Base-by-base conservation (phyloP, 2,797 vertebrate genomes). In the Notolabrus celidotus region DNA sequence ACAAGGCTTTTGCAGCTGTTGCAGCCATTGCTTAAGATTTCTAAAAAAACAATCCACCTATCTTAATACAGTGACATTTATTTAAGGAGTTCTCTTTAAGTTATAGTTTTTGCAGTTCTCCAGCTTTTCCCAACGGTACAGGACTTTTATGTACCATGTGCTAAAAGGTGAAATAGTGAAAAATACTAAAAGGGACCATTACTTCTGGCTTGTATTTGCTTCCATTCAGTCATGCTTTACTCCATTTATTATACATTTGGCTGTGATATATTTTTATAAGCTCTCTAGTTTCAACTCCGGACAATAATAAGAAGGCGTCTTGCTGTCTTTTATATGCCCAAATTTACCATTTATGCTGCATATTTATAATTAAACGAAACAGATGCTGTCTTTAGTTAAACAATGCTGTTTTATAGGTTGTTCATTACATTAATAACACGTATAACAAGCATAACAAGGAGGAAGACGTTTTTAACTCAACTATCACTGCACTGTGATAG, bases 101-200 rank as follows among this genome's bases (percentile, higher is more conserved):
- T 58, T 36, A 42, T 15, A 43, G 29, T 50, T 62, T 41, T 64
- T 49, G 51, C 46, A 41, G 6, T 23, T 63, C 17, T 51, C 14
- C 15, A 5, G 12, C 20, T 31, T 46, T 58, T 60, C 50, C 27
- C 27, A 41, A 10, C 23, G 9, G n/a, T 34, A 41, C 31, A 23
- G 58, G 41, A 49, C 50, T 72, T 66, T 47, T 29, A 74, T 42
- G 10, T 42, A 29, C 17, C 45, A 14, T 7, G 53, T 47, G 51
- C 25, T 68, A 25, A 61, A 68, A 52, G 33, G 33, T 42, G 4
- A 67, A 55, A 49, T 41, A 15, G 33, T 52, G 17, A 56, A 43
- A 51, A 33, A 1, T 12, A 20, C 20, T 67, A 47, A 74, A 74
- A 46, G 10, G 50, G 45, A 16, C 10, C 55, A 33, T 61, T 27